Conservation (phyloP, 2,888 invertebrate species). For the Parnassius glacialis region DNA sequence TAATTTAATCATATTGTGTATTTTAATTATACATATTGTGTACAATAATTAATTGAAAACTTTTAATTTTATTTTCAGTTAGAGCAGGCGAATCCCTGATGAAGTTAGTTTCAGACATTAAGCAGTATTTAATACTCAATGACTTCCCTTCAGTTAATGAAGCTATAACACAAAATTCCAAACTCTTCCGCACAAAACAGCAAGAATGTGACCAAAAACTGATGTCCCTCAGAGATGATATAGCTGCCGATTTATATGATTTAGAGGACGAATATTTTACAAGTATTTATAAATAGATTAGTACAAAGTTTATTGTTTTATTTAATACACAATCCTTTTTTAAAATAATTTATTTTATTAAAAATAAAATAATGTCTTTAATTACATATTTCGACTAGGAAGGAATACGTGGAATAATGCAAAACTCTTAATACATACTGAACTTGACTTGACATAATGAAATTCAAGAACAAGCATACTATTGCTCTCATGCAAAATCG, state of each 20-base stretch:
- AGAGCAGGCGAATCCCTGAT: conserved; percentile 97
- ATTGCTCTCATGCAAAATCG: too few species aligned
- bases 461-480: too few species aligned
- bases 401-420: too few species aligned
- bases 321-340: background rate
- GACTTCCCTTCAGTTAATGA: conserved; percentile 99
- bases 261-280: conserved; percentile 96
- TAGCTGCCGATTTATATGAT: conserved; percentile 95
- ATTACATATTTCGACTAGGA: too few species aligned
- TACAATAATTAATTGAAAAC: background rate
- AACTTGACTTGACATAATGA: too few species aligned
- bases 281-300: conserved; percentile 86
- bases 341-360: too few species aligned
- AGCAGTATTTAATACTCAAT: conserved; percentile 98
- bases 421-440: too few species aligned
- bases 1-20: conserved; percentile 40
- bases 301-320: background rate
- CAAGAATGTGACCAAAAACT: conserved; percentile 96
- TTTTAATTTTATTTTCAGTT: conserved; percentile 78
- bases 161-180: conserved; percentile 96
- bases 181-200: conserved; percentile 93
- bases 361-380: too few species aligned
- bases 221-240: conserved; percentile 95
- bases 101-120: conserved; percentile 98
- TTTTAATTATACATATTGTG: background rate